Conservation (phyloP, 2,888 invertebrate genomes). For the Parelbella ahira region DNA sequence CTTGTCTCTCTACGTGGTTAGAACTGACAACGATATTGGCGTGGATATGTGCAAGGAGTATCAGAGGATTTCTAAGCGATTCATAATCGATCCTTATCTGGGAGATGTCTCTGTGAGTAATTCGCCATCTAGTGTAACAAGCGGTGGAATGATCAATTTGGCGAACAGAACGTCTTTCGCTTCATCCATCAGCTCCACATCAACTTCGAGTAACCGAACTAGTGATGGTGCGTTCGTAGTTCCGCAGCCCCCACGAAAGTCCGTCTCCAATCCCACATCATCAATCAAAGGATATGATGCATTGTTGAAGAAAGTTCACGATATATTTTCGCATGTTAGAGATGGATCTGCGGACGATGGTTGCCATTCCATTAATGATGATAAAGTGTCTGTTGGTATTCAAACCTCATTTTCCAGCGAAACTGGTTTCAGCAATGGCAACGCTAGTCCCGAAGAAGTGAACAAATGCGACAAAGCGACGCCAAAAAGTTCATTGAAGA, state of each 20-base stretch:
- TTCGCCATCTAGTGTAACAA: constrained; percentile 74
- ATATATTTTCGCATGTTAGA: constrained; percentile 63
- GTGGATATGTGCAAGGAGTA: constrained; percentile 73
- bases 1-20: constrained; percentile 63
- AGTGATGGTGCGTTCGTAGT: constrained; percentile 74
- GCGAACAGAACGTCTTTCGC: constrained; percentile 68
- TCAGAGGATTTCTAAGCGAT: constrained; percentile 70
- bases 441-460: constrained; percentile 66
- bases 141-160: constrained; percentile 64
- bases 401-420: constrained; percentile 58
- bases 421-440: constrained; percentile 56
- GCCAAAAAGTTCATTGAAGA: constrained; percentile 77
- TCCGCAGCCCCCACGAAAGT: constrained; percentile 71
- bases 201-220: constrained; percentile 63
- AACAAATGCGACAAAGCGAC: constrained; percentile 66
- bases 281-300: constrained; percentile 70
- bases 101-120: constrained; percentile 66
- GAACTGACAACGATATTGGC: constrained; percentile 69
- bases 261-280: constrained; percentile 55
- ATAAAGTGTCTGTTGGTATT: constrained; percentile 65
- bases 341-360: constrained; percentile 54
- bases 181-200: constrained; percentile 65
- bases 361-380: constrained; percentile 52
- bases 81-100: constrained; percentile 69
- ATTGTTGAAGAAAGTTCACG: constrained; percentile 65